Base-by-base conservation (phyloP, 53 echinoderm and acorn worm genomes). In the Holothuria scabra region DNA sequence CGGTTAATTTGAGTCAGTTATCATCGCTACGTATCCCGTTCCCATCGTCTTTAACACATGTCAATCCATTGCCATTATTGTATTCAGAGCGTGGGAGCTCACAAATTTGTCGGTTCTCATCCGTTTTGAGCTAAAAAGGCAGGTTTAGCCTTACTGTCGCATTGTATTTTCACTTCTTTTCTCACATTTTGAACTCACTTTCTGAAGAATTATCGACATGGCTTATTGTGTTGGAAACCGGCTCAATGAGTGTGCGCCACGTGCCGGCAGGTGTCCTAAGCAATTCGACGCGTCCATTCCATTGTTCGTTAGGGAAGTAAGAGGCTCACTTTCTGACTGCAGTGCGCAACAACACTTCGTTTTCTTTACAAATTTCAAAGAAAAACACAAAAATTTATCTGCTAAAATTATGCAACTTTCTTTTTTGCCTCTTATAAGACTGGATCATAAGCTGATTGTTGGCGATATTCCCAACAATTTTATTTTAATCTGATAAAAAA, bases 121-220 rank as follows among this genome's bases (percentile, higher is more conserved):
- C 72, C 72, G 23, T 72, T 41, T 69, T 69, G 35, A 22, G 69
- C 69, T 69, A 69, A 69, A 69, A 32, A 69, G 69, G 38, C 69
- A 69, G 38, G 34, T 69, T 69, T 69, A 69, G 35, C 38, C 69
- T 69, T 41, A 20, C 34, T 69, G 35, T 34, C 6, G 34, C 16
- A 33, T 30, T 33, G 22, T 30, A 32, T 33, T 37, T 69, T 41
- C 69, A 34, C 32, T 33, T 69, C 69, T 69, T 69, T 69, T 69
- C 69, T 69, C 69, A 69, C 69, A 69, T 69, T 69, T 69, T 69
- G 69, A 69, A 8, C 38, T 69, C 22, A 69, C 28, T 69, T 69
- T 69, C 69, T 35, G 38, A 37, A 69, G 69, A 69, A 33, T 69
- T 69, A 69, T 69, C 69, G 69, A 69, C 69, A 38, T 21, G 38